These are phyloP conservation scores for Pseudocheirus occidentalis DNA, from an alignment of 2,797 vertebrate genomes.

Conservation along the genomic window DNA sequence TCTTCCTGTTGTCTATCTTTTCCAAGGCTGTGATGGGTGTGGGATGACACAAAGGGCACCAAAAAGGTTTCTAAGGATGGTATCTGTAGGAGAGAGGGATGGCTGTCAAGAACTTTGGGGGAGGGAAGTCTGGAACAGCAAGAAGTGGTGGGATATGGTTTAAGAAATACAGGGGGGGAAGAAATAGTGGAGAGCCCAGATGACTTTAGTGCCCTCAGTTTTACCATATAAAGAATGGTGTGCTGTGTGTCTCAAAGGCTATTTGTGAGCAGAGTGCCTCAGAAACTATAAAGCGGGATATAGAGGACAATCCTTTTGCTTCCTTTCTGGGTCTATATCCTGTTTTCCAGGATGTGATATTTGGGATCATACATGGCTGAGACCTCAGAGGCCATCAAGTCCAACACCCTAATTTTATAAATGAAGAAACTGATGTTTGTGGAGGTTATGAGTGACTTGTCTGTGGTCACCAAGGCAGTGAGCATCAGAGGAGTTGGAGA, in stretches of 20 bases:
- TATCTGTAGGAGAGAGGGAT: not conserved
- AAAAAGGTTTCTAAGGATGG: not conserved
- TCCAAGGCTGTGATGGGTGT: not conserved
- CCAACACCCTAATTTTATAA: not conserved
- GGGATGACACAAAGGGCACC: not conserved
- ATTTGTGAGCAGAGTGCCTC: not conserved
- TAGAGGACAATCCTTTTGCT: not conserved
- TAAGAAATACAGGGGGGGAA: not conserved
- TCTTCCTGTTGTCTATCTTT: not conserved
- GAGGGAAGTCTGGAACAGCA: not conserved
- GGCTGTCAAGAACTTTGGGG: not conserved
- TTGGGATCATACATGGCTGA: not conserved
- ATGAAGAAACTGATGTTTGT: not conserved
- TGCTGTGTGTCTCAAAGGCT: not conserved
- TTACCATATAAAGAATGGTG: not conserved
- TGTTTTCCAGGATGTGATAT: not conserved
- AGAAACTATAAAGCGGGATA: not conserved
- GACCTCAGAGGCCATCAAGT: not conserved
- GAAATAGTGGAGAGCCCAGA: not conserved
- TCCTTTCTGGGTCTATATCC: not conserved
- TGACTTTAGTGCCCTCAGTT: not conserved
- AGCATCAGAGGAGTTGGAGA: not conserved
- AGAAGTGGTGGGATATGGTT: not conserved
- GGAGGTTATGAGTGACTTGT: not conserved
- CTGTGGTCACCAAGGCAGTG: no score